Conservation (phyloP, 2,888 invertebrate genomes). For the Ceriagrion tenellum region DNA sequence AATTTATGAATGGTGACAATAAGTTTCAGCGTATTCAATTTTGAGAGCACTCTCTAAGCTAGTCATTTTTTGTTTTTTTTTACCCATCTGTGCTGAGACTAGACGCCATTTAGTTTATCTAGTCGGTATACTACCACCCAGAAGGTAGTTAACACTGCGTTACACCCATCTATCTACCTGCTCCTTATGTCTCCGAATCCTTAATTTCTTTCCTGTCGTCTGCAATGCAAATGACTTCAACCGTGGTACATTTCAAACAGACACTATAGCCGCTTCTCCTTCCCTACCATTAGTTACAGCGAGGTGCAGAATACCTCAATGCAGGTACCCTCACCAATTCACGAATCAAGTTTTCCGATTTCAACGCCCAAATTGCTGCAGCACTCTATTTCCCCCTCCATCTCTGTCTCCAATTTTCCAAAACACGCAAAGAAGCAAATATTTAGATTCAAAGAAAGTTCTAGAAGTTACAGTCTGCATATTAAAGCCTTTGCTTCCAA, state of each 20-base stretch:
- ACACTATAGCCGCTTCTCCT: not conserved
- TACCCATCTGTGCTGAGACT: no score
- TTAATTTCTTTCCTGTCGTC: not conserved
- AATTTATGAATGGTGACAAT: no score
- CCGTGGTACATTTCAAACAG: not conserved
- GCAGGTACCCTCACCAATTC: not conserved
- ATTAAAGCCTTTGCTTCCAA: no score
- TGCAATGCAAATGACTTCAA: not conserved
- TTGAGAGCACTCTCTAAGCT: no score
- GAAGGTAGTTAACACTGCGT: no score
- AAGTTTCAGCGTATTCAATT: no score
- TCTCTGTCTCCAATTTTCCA: not conserved
- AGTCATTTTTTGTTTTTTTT: no score
- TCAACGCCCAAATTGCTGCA: not conserved
- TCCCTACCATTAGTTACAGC: not conserved
- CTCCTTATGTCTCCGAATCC: not conserved
- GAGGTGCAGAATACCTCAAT: not conserved
- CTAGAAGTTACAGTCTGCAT: not conserved
- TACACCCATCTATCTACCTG: no score
- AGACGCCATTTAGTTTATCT: no score
- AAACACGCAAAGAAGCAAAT: not conserved
- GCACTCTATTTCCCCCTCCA: not conserved
- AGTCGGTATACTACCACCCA: no score
- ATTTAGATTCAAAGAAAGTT: no score
- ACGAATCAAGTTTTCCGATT: not conserved